phyloP scores from a whole-genome alignment of 1,140 invertebrate genomes.

The Diorhabda carinulata region DNA sequence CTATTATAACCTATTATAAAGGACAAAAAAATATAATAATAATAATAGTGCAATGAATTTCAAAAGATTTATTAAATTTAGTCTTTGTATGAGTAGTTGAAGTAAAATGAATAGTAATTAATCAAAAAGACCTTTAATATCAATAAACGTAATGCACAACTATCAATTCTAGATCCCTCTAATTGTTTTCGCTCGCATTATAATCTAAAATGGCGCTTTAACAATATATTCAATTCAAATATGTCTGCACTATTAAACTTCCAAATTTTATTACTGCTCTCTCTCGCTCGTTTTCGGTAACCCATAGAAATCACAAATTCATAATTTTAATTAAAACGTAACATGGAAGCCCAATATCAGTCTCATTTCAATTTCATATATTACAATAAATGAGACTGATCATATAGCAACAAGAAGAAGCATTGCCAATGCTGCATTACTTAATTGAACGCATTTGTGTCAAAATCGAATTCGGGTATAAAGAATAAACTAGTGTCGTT shows the following conservation, averaged over 20 bases:
- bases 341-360: slow-evolving; percentile 1
- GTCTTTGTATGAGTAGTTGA: too few relatives aligned
- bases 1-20: too few relatives aligned
- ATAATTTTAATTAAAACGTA: neutral
- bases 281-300: neutral
- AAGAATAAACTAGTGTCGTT: neutral
- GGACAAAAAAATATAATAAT: too few relatives aligned
- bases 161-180: too few relatives aligned
- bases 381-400: slow-evolving; percentile 1
- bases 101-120: too few relatives aligned
- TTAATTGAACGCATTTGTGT: slow-evolving; percentile 1
- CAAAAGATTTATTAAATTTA: too few relatives aligned
- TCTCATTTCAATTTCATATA: slow-evolving; percentile 1
- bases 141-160: too few relatives aligned
- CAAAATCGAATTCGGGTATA: neutral
- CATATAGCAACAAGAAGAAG: neutral
- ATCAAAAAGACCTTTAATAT: too few relatives aligned
- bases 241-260: neutral
- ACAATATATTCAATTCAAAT: neutral
- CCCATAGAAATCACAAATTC: slow-evolving; percentile 2
- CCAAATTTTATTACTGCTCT: slow-evolving; percentile 1
- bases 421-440: neutral
- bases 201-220: neutral
- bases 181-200: too few relatives aligned
- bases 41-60: too few relatives aligned